These are phyloP conservation scores for Achroia grisella DNA, from an alignment of 1,140 invertebrate genomes.

Conservation along the genomic window DNA sequence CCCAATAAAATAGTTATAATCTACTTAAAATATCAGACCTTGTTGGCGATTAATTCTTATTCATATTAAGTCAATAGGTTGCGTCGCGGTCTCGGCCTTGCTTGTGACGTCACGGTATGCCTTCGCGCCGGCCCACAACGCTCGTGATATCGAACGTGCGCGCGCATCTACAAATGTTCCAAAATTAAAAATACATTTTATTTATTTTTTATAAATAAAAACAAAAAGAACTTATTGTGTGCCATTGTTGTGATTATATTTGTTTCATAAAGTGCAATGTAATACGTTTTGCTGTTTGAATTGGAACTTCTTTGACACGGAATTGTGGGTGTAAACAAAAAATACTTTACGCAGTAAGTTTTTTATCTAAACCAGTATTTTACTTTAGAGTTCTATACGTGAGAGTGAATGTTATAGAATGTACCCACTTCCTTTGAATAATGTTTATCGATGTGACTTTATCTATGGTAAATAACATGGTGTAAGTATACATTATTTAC, in stretches of 20 bases:
- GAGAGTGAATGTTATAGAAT: no score
- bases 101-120: conserved; percentile 26
- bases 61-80: conserved; percentile 23
- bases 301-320: no score
- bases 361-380: no score
- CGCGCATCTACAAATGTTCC: conserved; percentile 9
- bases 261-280: not conserved
- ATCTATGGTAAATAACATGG: no score
- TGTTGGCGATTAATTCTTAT: conserved; percentile 25
- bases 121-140: conserved; percentile 9
- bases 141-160: conserved; percentile 20
- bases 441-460: no score
- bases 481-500: no score
- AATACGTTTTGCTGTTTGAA: not conserved
- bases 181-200: conserved; percentile 7
- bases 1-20: no score
- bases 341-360: not conserved
- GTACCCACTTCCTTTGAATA: no score
- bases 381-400: no score
- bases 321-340: not conserved
- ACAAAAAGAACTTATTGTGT: not conserved
- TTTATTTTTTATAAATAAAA: not conserved
- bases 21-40: conserved; percentile 16
- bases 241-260: not conserved
- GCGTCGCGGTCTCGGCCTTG: conserved; percentile 24